These are phyloP conservation scores for Sarotherodon lohbergeri DNA, from an alignment of 2,113 vertebrate genomes.

Conservation along the genomic window DNA sequence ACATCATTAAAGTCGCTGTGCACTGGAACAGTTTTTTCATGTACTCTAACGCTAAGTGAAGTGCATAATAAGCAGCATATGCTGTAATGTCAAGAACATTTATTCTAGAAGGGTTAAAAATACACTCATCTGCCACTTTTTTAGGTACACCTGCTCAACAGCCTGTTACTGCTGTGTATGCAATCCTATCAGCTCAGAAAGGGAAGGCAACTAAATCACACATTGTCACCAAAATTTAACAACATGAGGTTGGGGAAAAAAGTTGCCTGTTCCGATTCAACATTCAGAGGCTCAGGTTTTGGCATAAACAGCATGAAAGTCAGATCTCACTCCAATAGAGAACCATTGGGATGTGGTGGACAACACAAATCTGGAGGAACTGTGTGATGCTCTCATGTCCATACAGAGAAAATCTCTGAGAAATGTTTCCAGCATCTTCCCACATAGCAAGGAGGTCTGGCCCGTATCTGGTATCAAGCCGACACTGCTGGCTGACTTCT, in stretches of 20 bases:
- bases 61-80: not conserved
- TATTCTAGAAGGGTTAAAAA: not conserved
- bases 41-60: not conserved
- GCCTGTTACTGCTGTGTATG: not conserved
- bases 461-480: no score
- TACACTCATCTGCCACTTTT: not conserved
- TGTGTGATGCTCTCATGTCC: not conserved
- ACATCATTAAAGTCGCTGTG: conserved; percentile 24
- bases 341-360: no score
- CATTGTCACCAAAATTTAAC: not conserved
- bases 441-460: no score
- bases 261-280: not conserved
- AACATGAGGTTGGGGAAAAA: not conserved
- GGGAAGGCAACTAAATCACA: not conserved
- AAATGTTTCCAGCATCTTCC: not conserved
- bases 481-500: no score
- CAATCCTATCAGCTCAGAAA: not conserved
- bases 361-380: not conserved
- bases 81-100: not conserved
- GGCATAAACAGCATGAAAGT: not conserved
- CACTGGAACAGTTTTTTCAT: not conserved
- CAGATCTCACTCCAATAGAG: no score
- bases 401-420: not conserved
- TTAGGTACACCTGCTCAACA: not conserved
- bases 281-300: not conserved